Evolutionary conservation across 2,113 vertebrate genomes (phyloP), one percentile per base, ranked within the genome.

Genomic region (Actinemys pallida): DNA sequence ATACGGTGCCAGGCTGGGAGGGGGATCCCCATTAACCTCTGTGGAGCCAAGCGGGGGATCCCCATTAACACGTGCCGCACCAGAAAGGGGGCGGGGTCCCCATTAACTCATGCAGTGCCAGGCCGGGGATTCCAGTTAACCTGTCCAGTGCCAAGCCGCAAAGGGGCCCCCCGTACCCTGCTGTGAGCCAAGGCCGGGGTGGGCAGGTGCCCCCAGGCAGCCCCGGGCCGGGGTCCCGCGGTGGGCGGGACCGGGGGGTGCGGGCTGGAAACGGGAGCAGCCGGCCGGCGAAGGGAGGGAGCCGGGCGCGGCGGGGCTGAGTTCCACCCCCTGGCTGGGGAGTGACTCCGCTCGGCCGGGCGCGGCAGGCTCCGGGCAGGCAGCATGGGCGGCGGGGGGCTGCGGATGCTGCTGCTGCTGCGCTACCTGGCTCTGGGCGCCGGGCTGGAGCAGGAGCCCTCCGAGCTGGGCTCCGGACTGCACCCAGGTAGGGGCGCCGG

Each of bases 391-490:
- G 25, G 83, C 84, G 72, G n/a, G 75, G 56, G 65, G 59, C 88
- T 86, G 76, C 59, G 9, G 42, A 50, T 13, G 50, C 19, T n/a
- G 53, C 29, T 9, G 79, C 42, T 85, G 57, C 88, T 90, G 62
- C 91, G 89, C 49, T 49, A 56, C 35, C 83, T 84, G 62, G 22
- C 25, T 4, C 75, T 52, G 35, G 53, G 78, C 10, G 57, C 82
- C 2, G 27, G 31, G 35, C 7, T 1, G 39, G 87, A 29, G 79
- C 59, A 10, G 91, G 85, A 89, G 29, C 50, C 47, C 52, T 78
- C 57, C 53, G 89, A 92, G 65, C 69, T 25, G 79, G 94, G 95
- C 59, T 96, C 92, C 12, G 94, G 87, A 82, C n/a, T 92, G 85
- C 57, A 25, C 12, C 4, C 92, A 90, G 95, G 95, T 96, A 94